These are phyloP conservation scores for Heliconius hewitsoni DNA, from an alignment of 1,140 invertebrate genomes.

Conservation along the genomic window DNA sequence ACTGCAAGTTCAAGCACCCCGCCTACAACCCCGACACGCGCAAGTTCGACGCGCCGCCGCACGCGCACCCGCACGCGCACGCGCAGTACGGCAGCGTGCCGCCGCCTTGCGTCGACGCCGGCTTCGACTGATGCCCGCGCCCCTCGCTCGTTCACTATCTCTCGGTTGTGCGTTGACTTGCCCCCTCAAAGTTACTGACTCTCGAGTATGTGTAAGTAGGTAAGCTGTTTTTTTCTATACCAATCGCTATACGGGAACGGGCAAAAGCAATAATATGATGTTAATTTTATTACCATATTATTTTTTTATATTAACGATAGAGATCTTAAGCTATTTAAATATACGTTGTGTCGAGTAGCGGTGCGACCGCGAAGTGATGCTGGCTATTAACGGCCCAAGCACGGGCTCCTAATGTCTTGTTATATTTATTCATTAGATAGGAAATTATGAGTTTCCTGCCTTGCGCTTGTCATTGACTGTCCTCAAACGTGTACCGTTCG, in stretches of 20 bases:
- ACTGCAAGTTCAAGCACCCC: slow-evolving; percentile 94
- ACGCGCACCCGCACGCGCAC: slow-evolving; percentile 48
- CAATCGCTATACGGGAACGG: slow-evolving; percentile 81
- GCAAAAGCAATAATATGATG: slow-evolving; percentile 82
- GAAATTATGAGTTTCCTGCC: slow-evolving; percentile 76
- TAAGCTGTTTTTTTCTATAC: slow-evolving; percentile 80
- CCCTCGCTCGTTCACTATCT: slow-evolving; percentile 74
- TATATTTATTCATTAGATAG: slow-evolving; percentile 81
- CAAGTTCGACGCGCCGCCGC: slow-evolving; percentile 86
- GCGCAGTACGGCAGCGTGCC: slow-evolving; percentile 73
- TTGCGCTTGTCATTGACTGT: background rate
- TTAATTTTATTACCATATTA: slow-evolving; percentile 82
- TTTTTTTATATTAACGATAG: slow-evolving; percentile 80
- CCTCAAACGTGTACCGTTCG: background rate
- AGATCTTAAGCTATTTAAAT: slow-evolving; percentile 77
- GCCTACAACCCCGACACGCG: slow-evolving; percentile 89
- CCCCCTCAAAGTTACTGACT: slow-evolving; percentile 65
- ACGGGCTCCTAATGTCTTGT: slow-evolving; percentile 65
- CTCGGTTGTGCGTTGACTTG: slow-evolving; percentile 80
- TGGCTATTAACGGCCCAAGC: slow-evolving; percentile 66
- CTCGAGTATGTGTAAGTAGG: slow-evolving; percentile 66
- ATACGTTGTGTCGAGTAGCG: slow-evolving; percentile 75
- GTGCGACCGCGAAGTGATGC: slow-evolving; percentile 79
- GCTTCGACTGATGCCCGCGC: slow-evolving; percentile 52
- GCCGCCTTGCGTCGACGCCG: slow-evolving; percentile 52